Evolutionary conservation across 2,113 vertebrate genomes (phyloP), one percentile per base, ranked within the genome.

Genomic region (Fulica atra): DNA sequence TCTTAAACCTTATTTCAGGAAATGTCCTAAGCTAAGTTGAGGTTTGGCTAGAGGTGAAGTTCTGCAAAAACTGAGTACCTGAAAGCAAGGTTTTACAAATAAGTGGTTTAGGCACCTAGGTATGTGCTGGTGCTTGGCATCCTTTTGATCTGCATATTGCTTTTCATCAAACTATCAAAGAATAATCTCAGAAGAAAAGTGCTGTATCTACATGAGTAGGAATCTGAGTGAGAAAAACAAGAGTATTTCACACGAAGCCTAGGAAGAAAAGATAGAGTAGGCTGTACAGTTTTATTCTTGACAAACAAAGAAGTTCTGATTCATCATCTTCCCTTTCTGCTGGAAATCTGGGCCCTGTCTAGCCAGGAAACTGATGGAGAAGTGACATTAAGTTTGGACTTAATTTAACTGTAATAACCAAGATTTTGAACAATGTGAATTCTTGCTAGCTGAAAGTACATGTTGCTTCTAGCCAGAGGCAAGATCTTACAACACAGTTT

Each of bases 11-110:
- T 82, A 24, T 92, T 92, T 88, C 54, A 64, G 60, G 42, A 93
- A 86, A 74, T 2, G 6, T 42, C 33, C 29, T 74, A 33, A 88
- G 42, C 42, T 83, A 70, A 54, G 48, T 0, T 82, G 68, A 86
- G 33, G 33, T 90, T 96, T 56, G 83, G 42, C 50, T 51, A 81
- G 68, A 93, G 46, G 80, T 95, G 79, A 86, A 88, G 74, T 68
- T 93, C 38, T 86, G 38, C 20, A 18, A 73, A 94, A 66, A 38
- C 3, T 3, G 60, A 86, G 33, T 57, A 82, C 35, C 23, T 80
- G 33, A 74, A 92, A 96, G 50, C 33, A 26, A 12, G 8, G 16
- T 53, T 88, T 81, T 86, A 57, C 23, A 48, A 21, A 88, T 42
- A 73, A 77, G 64, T 66, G 71, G 42, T 88, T 86, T 74, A 92